Evolutionary conservation across 2,888 invertebrate genomes (phyloP), one percentile per base, ranked within the genome.

Genomic region (Drosophila neonasuta): DNA sequence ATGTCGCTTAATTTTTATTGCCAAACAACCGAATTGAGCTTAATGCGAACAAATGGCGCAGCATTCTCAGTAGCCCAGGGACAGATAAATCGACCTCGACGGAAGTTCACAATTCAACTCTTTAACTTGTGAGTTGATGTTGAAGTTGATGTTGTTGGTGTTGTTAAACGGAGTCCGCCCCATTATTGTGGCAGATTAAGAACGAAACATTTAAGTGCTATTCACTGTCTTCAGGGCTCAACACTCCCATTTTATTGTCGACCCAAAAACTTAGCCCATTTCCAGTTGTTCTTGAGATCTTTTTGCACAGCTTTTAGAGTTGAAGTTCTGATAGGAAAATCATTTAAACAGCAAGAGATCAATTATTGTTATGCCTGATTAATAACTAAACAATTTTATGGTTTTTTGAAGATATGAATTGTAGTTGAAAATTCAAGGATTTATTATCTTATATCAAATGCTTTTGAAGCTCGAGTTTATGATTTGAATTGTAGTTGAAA

Each of bases 1-100:
- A 41, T 74, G 74, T 74, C 79, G 67, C 57, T 80, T 70, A 62
- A 80, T 68, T 83, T 86, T 73, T 79, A 86, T 84, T 74, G 71
- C 82, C 85, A 59, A 74, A 51, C 83, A 73, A 50, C 45, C 70
- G 61, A 80, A 86, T 80, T 70, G 65, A 17, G 76, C 59, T 70
- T 72, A 75, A 86, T 80, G 68, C 45, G 68, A 54, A 64, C 74
- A 73, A 80, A 84, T 84, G 57, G 64, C 67, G 63, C 78, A 52
- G 64, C 49, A 11, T 20, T 44, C n/a, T 42, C 39, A 41, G 13
- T 41, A 15, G 39, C 39, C 63, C 50, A 45, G 65, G 50, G 30
- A 49, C 55, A 50, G 36, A 86, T 74, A 74, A 77, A 79, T 80
- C 58, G 72, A 58, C 52, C 34, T 44, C n/a, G 39, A 57, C 51